Base-by-base conservation (phyloP, 1,140 invertebrate species). In the Drosophila yakuba region DNA sequence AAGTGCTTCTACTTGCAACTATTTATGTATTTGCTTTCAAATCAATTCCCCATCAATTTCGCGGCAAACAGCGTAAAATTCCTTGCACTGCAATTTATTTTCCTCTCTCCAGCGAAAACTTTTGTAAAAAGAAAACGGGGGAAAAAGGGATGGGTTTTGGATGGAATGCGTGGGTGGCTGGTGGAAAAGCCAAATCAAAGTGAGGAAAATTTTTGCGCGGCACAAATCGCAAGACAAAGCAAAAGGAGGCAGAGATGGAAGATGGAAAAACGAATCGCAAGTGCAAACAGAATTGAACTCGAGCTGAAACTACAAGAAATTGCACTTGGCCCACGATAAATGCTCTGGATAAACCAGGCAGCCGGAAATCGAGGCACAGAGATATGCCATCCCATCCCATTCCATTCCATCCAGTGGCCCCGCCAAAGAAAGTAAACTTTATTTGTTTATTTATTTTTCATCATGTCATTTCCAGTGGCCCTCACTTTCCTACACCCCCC, bases 1-100 rank as follows among this genome's bases (percentile, higher is more conserved):
- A 48, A 57, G 41, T 61, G 59, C 72, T 75, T 56, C 48, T 43
- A 63, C 59, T 75, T 58, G 73, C 73, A 75, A 75, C 82, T 85
- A 85, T 85, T 88, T 86, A 86, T 86, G 83, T 86, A 86, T 86
- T 86, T 86, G 83, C 83, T 86, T 86, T 86, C 83, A 83, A 86
- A 86, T 86, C 83, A 86, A 86, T 86, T 86, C 84, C 75, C 83
- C 83, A 86, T 86, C 83, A 86, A 86, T 86, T 86, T 88, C 75
- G 83, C 83, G 75, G 78, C 72, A 73, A 71, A 69, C 79, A 77
- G 82, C 79, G 64, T 78, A 86, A 83, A 86, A 88, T 83, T 88
- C 86, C 55, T 73, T 88, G 75, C 83, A 83, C 45, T 79, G 83
- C 83, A 86, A 86, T 86, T 86, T 88, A 88, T 86, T 86, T 88